phyloP scores from a whole-genome alignment of 2,888 invertebrate species.

The Protonemura montana region DNA sequence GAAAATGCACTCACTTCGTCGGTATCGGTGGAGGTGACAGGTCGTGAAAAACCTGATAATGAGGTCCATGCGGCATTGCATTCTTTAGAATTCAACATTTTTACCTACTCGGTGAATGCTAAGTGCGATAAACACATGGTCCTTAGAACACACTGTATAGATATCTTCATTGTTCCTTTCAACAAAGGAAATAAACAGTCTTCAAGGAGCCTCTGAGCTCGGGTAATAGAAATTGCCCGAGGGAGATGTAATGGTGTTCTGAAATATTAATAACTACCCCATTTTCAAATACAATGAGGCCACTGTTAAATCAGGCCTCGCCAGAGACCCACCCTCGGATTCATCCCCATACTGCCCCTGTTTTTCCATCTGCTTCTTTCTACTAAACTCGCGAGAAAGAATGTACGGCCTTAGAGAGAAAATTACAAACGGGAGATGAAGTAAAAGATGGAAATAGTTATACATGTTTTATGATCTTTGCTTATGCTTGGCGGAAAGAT shows the following conservation, averaged over 20 bases:
- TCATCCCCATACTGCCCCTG: conserved; percentile 12
- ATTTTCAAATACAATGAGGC: conserved; percentile 46
- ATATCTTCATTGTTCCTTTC: conserved; percentile 9
- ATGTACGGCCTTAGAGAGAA: conserved; percentile 25
- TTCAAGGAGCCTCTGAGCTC: neutral
- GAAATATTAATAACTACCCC: conserved; percentile 45
- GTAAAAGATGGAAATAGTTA: conserved; percentile 42
- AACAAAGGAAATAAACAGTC: neutral
- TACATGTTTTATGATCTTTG: conserved; percentile 49
- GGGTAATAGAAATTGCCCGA: neutral
- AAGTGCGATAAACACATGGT: conserved; percentile 7
- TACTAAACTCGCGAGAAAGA: conserved; percentile 18
- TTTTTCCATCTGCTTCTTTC: conserved; percentile 19
- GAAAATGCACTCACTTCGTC: neutral
- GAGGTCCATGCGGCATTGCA: neutral
- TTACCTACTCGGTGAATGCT: neutral
- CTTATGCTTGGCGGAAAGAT: conserved; percentile 48
- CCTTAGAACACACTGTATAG: neutral
- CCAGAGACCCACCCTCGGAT: conserved; percentile 31
- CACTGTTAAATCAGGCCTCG: conserved; percentile 46
- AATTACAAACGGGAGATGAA: conserved; percentile 38
- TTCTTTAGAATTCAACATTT: neutral
- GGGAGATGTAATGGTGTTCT: conserved; percentile 36
- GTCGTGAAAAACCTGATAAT: neutral
- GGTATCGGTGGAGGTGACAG: neutral